Base-by-base conservation (phyloP, 2,888 invertebrate genomes). In the Camponotus fellah region DNA sequence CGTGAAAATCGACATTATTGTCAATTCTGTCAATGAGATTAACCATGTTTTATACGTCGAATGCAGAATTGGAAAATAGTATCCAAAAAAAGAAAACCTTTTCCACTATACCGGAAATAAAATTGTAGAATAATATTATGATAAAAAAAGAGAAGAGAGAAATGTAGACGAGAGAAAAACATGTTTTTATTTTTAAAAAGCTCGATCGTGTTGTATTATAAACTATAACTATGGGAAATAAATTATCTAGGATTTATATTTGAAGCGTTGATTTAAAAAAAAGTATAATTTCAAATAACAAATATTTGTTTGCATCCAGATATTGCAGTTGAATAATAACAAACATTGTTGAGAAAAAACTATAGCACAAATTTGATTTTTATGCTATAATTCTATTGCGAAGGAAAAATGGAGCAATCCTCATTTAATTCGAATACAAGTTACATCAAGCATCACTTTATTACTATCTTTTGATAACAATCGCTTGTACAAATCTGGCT, bases 391-490 rank as follows among this genome's bases (percentile, higher is more conserved):
- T 69, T 79, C n/a, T 12, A 34, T 32, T 10, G 3, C n/a, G 43
- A 71, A 43, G 21, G 2, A 8, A n/a, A 37, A 77, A 77, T 58
- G 58, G 58, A 69, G 56, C 32, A 32, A 49, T 49, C 6, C 12
- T 4, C n/a, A 3, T 79, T 40, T 58, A 69, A 58, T 79, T 79
- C 26, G 9, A 69, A 58, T 69, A 34, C 43, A 46, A 79, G 34
- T 43, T 43, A 40, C 8, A 2, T 8, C 40, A 40, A 68, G 58
- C 26, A 17, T 32, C 4, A 43, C 21, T 79, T 69, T 68, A 66
- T 77, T 68, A 56, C 76, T 68, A n/a, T 40, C 14, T 56, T n/a
- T 77, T 77, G 21, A 58, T 26, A 32, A 60, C 71, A 79, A 69
- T 58, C 34, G 56, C 32, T 77, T 43, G 40, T n/a, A 10, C 6